A percentile compares a stretch with the other conserved stretches of the same genome.
Conservation (phyloP, 2,888 invertebrate genomes). For the Caenorhabditis virilis region DNA sequence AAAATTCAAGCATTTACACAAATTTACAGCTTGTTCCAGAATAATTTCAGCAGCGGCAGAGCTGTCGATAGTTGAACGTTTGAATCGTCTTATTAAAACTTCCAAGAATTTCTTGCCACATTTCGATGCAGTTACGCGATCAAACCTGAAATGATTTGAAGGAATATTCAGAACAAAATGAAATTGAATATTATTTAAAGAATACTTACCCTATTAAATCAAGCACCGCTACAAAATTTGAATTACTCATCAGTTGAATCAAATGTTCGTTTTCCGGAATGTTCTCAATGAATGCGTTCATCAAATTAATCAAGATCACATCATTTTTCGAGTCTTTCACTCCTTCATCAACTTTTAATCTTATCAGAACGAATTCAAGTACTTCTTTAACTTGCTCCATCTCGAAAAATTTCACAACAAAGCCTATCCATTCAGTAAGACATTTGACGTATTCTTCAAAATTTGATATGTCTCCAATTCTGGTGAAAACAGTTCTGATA, state of each 20-base stretch:
- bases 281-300: constrained; percentile 15
- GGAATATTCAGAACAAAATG: not conserved
- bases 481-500: constrained; percentile 24
- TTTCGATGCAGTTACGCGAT: constrained; percentile 11
- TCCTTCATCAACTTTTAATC: constrained; percentile 16
- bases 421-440: constrained; percentile 14
- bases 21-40: not conserved
- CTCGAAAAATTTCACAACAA: constrained; percentile 9
- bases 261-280: not conserved
- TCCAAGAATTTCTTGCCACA: constrained; percentile 12
- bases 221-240: constrained; percentile 7
- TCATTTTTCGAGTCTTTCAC: constrained; percentile 9
- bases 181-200: too few species aligned
- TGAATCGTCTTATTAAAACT: constrained; percentile 10
- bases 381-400: constrained; percentile 8
- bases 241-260: not conserved
- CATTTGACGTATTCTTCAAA: constrained; percentile 18
- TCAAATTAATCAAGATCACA: constrained; percentile 7
- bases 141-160: not conserved
- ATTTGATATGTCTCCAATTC: constrained; percentile 18
- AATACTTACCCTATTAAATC: constrained; percentile 13
- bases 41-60: not conserved
- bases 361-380: constrained; percentile 15
- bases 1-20: not conserved
- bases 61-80: not conserved